These are phyloP conservation scores for Cryptocheilus praepositus DNA, from an alignment of 2,888 invertebrate genomes.

Conservation along the genomic window DNA sequence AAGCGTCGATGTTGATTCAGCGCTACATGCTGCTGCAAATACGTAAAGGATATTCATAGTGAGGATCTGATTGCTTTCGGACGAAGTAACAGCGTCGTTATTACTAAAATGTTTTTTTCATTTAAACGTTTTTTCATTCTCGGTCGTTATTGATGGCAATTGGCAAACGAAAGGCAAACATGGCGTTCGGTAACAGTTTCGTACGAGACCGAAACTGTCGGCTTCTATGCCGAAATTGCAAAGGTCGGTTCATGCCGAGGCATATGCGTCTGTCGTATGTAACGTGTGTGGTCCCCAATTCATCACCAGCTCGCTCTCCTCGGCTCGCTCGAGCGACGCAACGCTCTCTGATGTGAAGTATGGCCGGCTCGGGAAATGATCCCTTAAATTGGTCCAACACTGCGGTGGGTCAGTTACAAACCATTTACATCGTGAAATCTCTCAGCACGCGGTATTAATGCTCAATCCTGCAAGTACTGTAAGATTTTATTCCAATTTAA, in stretches of 20 bases:
- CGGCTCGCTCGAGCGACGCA: slow-evolving; percentile 63
- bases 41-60: no score
- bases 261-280: slow-evolving; percentile 19
- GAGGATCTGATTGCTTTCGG: no score
- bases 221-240: slow-evolving; percentile 39
- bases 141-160: no score
- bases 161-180: no score
- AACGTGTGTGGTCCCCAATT: slow-evolving; percentile 65
- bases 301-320: slow-evolving; percentile 56
- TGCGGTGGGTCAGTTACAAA: slow-evolving; percentile 71
- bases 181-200: slow-evolving; percentile 4
- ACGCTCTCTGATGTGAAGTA: slow-evolving; percentile 59
- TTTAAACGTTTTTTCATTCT: no score
- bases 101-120: no score
- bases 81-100: no score
- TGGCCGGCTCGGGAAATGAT: slow-evolving; percentile 68
- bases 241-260: slow-evolving; percentile 28
- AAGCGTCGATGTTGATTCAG: no score
- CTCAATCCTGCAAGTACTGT: no score
- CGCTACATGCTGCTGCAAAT: no score
- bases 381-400: slow-evolving; percentile 71
- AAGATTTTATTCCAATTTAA: no score
- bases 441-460: slow-evolving; percentile 22
- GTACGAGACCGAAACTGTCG: slow-evolving; percentile 16
- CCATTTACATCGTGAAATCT: slow-evolving; percentile 61